Evolutionary conservation across 2,888 invertebrate genomes (phyloP), one percentile per base, ranked within the genome.

Genomic region (Phaedon cochleariae): DNA sequence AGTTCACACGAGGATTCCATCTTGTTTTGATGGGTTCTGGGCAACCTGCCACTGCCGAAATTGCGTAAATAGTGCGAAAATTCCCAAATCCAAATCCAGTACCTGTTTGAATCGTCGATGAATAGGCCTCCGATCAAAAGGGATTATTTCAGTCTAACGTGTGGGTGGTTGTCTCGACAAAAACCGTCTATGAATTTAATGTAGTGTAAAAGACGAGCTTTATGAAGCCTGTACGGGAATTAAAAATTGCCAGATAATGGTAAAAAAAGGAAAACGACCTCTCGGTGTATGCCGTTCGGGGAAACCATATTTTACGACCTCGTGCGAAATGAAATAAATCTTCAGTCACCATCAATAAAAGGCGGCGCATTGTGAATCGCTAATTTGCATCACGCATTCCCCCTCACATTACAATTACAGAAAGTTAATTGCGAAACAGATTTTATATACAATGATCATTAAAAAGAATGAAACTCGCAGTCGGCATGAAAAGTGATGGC

Each of bases 321-420:
- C 68, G 70, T 57, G 69, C 74, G 78, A 79, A 79, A 74, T 73
- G 74, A 78, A 77, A 80, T 78, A 80, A 78, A 79, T 77, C 73
- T n/a, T 70, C 54, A 51, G 67, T 58, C 65, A 58, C 58, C 26
- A 41, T 15, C 15, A 67, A 67, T 67, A 67, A 69, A 67, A 61
- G 57, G 60, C 57, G 55, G 55, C 55, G 18, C 21, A 26, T 68
- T 63, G 53, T 59, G 53, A 58, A 55, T 59, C 57, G 51, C 61
- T 80, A 80, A 81, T 81, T 81, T 81, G 80, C 81, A 81, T 81
- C 74, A 80, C 80, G 77, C 78, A 81, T 81, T 79, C 79, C 69
- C 73, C 75, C 78, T 79, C 81, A 81, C 80, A 81, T 77, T 79
- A 78, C 78, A 78, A 79, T 80, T 79, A 79, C 72, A 66, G 63